These are phyloP conservation scores for Adoxophyes honmai DNA, from an alignment of 1,140 invertebrate species.

Conservation along the genomic window DNA sequence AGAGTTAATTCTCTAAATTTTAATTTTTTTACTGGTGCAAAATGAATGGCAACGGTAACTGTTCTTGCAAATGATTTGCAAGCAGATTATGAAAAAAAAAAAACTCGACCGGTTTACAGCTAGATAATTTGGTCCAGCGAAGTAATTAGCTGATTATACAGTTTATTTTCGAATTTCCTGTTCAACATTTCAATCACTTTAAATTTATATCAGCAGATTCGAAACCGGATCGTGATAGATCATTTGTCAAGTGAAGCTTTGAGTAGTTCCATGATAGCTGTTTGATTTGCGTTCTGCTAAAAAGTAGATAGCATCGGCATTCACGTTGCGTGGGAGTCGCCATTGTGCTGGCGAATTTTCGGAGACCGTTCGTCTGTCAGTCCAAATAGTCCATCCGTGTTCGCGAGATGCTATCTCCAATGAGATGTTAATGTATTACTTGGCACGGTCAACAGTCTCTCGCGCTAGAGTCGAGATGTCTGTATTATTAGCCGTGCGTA, in stretches of 20 bases:
- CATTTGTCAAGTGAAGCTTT: neutral
- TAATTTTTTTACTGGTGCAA: no score
- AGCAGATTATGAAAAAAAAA: neutral
- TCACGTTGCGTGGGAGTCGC: conserved; percentile 23
- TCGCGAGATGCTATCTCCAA: conserved; percentile 48
- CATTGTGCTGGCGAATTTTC: conserved; percentile 28
- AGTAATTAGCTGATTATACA: neutral
- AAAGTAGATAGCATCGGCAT: neutral
- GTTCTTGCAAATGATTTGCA: neutral
- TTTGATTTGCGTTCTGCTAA: neutral
- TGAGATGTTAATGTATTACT: conserved; percentile 57
- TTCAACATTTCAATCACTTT: neutral
- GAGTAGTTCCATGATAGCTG: neutral
- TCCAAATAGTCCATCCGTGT: conserved; percentile 30
- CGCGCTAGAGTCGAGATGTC: conserved; percentile 45
- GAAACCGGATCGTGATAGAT: conserved; percentile 2
- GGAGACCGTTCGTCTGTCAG: conserved; percentile 29
- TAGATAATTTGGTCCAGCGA: neutral
- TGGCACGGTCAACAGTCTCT: conserved; percentile 36
- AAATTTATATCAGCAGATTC: neutral
- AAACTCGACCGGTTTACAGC: neutral
- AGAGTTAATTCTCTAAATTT: no score
- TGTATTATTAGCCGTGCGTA: conserved; percentile 32
- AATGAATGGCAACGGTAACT: no score
- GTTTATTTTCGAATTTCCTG: neutral